Evolutionary conservation across 1,140 invertebrate species (phyloP).

Genomic region (Nixonia krombeini): DNA sequence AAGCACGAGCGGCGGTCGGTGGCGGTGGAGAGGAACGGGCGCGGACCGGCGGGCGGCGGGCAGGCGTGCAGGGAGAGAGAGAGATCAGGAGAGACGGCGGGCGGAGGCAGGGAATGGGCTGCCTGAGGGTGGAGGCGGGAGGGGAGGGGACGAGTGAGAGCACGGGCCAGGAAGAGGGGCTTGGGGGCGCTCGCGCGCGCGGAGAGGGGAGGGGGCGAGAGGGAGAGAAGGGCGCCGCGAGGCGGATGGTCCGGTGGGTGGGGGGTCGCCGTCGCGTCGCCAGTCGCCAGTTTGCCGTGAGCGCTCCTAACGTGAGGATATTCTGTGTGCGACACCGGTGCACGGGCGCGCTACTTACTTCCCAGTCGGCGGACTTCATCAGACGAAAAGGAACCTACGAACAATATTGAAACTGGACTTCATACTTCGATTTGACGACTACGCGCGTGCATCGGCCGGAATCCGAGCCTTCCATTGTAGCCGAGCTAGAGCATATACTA

Average conservation of each 20-base stretch:
- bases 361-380: conserved; percentile 3
- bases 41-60: conserved; percentile 39
- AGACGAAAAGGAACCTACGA: neutral
- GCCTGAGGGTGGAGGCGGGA: too few relatives aligned
- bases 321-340: conserved; percentile 38
- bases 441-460: too few relatives aligned
- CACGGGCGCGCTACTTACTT: neutral
- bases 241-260: conserved; percentile 15
- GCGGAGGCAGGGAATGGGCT: conserved; percentile 37
- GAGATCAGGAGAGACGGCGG: conserved; percentile 15
- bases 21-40: conserved; percentile 15
- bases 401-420: too few relatives aligned
- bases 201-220: conserved; percentile 41
- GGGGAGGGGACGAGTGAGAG: conserved; percentile 15
- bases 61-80: conserved; percentile 15
- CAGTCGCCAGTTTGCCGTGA: conserved; percentile 69
- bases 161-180: conserved; percentile 18
- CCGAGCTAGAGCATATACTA: too few relatives aligned
- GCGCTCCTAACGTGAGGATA: conserved; percentile 66
- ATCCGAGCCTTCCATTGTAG: too few relatives aligned
- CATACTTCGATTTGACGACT: too few relatives aligned
- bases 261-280: conserved; percentile 59
- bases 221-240: conserved; percentile 15
- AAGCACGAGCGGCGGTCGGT: conserved; percentile 8
- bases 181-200: too few relatives aligned